Conservation (phyloP, 2,888 invertebrate genomes). For the Plusia festucae region DNA sequence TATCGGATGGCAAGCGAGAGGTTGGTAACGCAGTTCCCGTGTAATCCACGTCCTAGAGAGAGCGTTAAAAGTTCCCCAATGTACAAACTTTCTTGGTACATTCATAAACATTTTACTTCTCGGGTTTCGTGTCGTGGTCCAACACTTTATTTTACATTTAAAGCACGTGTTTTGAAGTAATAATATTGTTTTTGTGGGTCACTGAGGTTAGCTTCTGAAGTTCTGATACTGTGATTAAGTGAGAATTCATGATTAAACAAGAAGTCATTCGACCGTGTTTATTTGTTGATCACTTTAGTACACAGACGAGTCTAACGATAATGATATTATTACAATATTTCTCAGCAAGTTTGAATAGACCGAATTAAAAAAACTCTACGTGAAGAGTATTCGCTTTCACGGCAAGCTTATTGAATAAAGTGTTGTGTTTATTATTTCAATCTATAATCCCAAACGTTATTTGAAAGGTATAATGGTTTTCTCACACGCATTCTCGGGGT, state of each 20-base stretch:
- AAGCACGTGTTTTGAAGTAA: conserved; percentile 59
- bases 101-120: conserved; percentile 86
- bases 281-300: not conserved
- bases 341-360: too few relatives aligned
- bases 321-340: too few relatives aligned
- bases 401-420: too few relatives aligned
- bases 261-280: not conserved
- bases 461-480: too few relatives aligned
- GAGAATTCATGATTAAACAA: not conserved
- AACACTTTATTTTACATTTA: conserved; percentile 76
- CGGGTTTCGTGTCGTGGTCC: conserved; percentile 64
- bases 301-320: too few relatives aligned
- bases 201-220: conserved; percentile 25
- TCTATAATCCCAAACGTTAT: too few relatives aligned
- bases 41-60: conserved; percentile 79
- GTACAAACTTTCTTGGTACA: conserved; percentile 79
- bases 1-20: conserved; percentile 69
- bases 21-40: conserved; percentile 84
- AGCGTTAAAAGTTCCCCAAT: conserved; percentile 77
- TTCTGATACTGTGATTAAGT: conserved; percentile 9
- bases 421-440: too few relatives aligned
- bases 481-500: too few relatives aligned
- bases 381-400: too few relatives aligned
- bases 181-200: conserved; percentile 37
- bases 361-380: too few relatives aligned